Percentiles rank a stretch among this genome's conserved stretches.
These are phyloP conservation scores for Ischnus inquisitorius DNA, from an alignment of 2,888 invertebrate genomes.

Conservation along the genomic window DNA sequence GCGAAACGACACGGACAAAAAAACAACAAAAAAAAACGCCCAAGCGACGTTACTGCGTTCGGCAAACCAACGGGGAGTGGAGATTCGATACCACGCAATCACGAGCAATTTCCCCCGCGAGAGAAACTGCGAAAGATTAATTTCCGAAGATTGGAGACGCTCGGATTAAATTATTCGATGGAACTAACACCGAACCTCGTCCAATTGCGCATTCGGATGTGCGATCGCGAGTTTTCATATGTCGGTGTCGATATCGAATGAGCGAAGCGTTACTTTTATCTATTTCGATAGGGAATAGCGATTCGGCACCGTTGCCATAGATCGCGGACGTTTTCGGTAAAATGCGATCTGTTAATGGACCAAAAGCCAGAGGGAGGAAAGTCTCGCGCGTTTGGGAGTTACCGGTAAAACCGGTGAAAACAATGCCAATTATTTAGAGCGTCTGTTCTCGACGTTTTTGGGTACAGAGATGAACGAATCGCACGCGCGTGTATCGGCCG, in stretches of 20 bases:
- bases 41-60: neutral
- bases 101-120: slow-evolving; percentile 9
- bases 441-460: neutral
- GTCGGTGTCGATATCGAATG: neutral
- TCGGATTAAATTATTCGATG: neutral
- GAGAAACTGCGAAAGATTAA: neutral
- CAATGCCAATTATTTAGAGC: slow-evolving; percentile 50
- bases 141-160: slow-evolving; percentile 1
- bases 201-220: neutral
- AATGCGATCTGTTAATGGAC: slow-evolving; percentile 23
- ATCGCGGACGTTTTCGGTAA: neutral
- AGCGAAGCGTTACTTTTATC: neutral
- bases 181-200: neutral
- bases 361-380: neutral
- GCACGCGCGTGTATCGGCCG: neutral
- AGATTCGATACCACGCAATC: slow-evolving; percentile 27
- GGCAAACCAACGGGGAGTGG: slow-evolving; percentile 2
- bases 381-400: neutral
- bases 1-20: neutral
- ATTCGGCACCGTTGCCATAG: neutral
- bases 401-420: slow-evolving; percentile 34
- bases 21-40: neutral
- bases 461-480: slow-evolving; percentile 14
- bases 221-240: neutral
- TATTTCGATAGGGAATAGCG: neutral